Conservation (phyloP, 2,113 vertebrate species). For the Hirundichthys speculiger region DNA sequence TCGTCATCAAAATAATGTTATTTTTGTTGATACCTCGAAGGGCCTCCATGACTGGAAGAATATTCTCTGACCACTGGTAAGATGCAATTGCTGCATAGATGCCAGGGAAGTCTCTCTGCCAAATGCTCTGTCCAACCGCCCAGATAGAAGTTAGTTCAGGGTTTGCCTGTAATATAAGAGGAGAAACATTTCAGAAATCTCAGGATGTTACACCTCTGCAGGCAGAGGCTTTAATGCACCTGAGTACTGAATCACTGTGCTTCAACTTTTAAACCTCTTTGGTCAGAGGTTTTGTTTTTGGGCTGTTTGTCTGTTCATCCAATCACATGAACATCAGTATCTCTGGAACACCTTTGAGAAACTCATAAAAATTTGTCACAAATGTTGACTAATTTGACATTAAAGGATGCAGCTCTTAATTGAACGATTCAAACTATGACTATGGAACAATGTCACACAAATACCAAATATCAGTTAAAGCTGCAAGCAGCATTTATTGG, state of each 20-base stretch:
- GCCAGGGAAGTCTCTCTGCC: constrained; percentile 97
- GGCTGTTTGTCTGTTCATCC: too few relatives aligned
- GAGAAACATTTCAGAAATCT: constrained; percentile 6
- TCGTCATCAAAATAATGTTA: neutral
- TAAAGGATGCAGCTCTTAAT: too few relatives aligned
- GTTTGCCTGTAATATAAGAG: constrained; percentile 84
- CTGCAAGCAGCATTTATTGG: too few relatives aligned
- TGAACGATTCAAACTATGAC: too few relatives aligned
- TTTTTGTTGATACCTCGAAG: constrained; percentile 86
- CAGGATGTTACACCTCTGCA: neutral
- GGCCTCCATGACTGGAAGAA: constrained; percentile 94
- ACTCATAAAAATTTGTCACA: too few relatives aligned
- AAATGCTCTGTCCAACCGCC: constrained; percentile 94
- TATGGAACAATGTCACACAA: too few relatives aligned
- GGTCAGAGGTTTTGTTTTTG: too few relatives aligned
- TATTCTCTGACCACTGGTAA: constrained; percentile 92
- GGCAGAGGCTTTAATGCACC: neutral
- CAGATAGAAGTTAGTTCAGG: constrained; percentile 91
- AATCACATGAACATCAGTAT: too few relatives aligned
- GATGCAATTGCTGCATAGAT: constrained; percentile 90
- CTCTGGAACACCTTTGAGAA: too few relatives aligned
- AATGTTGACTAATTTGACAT: too few relatives aligned
- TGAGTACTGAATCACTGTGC: neutral
- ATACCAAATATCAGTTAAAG: too few relatives aligned
- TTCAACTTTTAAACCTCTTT: too few relatives aligned